A percentile compares a stretch with the other conserved stretches of the same genome.
phyloP scores from a whole-genome alignment of 2,888 invertebrate species.

The Phalera bucephala region DNA sequence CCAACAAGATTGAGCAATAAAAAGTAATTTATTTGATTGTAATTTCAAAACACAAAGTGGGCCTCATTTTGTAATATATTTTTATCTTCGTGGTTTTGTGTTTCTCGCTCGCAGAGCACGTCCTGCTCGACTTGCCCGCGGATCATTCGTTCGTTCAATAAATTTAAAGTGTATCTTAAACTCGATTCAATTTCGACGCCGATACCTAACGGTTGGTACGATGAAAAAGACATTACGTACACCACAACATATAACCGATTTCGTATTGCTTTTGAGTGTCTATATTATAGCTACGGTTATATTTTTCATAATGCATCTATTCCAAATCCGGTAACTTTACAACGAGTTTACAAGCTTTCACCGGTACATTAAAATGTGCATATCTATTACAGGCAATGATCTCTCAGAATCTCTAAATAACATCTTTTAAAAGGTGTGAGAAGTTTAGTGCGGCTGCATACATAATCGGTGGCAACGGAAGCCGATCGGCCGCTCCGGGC shows the following conservation, averaged over 20 bases:
- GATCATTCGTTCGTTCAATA: conserved; percentile 60
- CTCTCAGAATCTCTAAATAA: conserved; percentile 52
- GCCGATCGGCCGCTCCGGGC: conserved; percentile 36
- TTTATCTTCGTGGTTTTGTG: conserved; percentile 81
- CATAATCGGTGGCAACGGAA: conserved; percentile 51
- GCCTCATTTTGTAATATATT: conserved; percentile 81
- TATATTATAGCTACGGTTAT: conserved; percentile 22
- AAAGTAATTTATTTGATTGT: conserved; percentile 83
- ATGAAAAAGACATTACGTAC: conserved; percentile 64
- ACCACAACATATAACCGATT: conserved; percentile 46
- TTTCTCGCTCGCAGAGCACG: conserved; percentile 68
- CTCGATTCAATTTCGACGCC: conserved; percentile 62
- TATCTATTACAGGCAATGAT: conserved; percentile 50
- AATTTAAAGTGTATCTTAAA: conserved; percentile 57
- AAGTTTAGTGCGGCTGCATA: conserved; percentile 46
- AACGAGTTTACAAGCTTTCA: conserved; percentile 38
- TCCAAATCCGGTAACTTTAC: conserved; percentile 19
- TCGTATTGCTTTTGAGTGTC: conserved; percentile 27
- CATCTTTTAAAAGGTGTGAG: conserved; percentile 67
- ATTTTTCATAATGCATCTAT: conserved; percentile 18
- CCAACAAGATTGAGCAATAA: conserved; percentile 83
- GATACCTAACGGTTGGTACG: conserved; percentile 48
- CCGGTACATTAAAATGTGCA: conserved; percentile 56
- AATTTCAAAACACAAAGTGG: conserved; percentile 83
- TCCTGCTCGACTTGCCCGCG: conserved; percentile 56